Conservation (phyloP, 2,113 vertebrate genomes). For the Columbina picui region DNA sequence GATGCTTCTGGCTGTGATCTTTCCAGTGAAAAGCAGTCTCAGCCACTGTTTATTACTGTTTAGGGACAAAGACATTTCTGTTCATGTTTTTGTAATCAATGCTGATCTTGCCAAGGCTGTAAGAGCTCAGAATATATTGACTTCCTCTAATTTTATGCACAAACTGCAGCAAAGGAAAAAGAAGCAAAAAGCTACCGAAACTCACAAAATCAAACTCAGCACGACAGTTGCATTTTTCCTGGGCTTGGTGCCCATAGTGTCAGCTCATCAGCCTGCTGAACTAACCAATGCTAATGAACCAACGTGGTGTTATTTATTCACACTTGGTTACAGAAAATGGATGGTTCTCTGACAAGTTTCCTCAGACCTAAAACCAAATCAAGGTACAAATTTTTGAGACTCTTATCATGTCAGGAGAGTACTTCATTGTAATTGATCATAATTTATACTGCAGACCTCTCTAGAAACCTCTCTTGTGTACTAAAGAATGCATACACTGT, state of each 20-base stretch:
- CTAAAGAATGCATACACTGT: background rate
- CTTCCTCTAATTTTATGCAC: slow-evolving; percentile 29
- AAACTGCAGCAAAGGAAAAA: background rate
- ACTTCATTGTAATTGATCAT: background rate
- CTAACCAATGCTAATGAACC: background rate
- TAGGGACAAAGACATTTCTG: slow-evolving; percentile 39
- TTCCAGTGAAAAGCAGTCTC: background rate
- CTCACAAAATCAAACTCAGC: background rate
- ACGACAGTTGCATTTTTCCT: background rate
- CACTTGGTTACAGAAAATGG: background rate
- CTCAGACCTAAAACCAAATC: background rate
- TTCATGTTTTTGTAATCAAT: slow-evolving; percentile 49
- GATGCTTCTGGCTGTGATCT: slow-evolving; percentile 16
- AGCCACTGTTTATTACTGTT: background rate
- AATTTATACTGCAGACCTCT: background rate
- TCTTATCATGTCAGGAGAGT: background rate
- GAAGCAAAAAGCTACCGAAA: background rate
- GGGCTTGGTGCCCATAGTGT: background rate
- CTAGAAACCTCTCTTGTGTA: background rate
- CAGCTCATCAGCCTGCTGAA: background rate
- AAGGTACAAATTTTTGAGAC: background rate
- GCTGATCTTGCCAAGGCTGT: background rate
- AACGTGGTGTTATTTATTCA: background rate
- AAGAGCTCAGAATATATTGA: background rate
- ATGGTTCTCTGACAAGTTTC: background rate